These are phyloP conservation scores for Mesitornis unicolor DNA, from an alignment of 2,113 vertebrate species.

Conservation along the genomic window DNA sequence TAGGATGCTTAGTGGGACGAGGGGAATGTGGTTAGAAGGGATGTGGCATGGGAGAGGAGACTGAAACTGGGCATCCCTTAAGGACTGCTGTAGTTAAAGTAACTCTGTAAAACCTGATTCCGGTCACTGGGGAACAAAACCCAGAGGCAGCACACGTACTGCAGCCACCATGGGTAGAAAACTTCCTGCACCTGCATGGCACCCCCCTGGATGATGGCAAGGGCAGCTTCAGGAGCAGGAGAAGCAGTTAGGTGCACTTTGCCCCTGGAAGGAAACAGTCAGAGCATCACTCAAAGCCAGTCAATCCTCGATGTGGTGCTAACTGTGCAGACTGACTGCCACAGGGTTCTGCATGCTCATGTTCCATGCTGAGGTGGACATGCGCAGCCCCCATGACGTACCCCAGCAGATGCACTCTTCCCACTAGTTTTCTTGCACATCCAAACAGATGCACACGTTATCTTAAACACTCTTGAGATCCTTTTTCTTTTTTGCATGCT, in stretches of 20 bases:
- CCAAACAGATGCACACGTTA: accelerated
- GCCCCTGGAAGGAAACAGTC: conserved; percentile 48
- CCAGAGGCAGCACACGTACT: conserved; percentile 34
- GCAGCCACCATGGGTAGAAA: conserved; percentile 80
- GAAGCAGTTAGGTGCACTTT: conserved; percentile 49
- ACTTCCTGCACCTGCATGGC: conserved; percentile 62
- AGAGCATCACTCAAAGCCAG: background rate
- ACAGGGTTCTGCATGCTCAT: background rate
- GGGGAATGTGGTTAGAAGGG: background rate
- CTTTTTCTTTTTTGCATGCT: background rate
- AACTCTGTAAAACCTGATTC: conserved; percentile 63
- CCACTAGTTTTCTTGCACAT: background rate
- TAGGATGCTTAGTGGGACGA: background rate
- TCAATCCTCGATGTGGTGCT: background rate
- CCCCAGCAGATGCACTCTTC: background rate
- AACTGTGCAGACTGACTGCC: background rate
- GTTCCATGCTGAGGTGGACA: background rate
- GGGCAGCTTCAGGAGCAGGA: conserved; percentile 78
- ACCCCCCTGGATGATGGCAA: conserved; percentile 78
- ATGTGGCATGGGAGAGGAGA: background rate
- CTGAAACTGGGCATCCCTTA: background rate
- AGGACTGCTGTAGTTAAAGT: conserved; percentile 61
- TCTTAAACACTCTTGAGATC: background rate
- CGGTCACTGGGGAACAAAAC: conserved; percentile 68
- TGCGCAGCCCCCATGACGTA: accelerated